A percentile compares a stretch with the other conserved stretches of the same genome.
These are phyloP conservation scores for Ariolimax columbianus DNA, from an alignment of 2,888 invertebrate genomes.

Conservation along the genomic window DNA sequence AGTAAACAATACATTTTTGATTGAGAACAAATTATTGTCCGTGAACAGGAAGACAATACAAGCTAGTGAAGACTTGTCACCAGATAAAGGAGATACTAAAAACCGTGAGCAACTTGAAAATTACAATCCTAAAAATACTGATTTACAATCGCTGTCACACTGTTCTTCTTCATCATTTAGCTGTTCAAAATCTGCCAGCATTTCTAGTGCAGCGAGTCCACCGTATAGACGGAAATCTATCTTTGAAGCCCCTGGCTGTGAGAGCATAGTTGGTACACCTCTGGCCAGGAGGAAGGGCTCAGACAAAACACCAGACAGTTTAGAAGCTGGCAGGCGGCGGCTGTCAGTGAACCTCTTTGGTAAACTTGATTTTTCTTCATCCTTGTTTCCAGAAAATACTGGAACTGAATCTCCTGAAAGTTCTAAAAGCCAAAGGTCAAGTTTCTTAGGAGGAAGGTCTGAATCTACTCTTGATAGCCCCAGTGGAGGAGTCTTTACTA, in stretches of 20 bases:
- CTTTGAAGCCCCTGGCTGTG: conserved; percentile 47
- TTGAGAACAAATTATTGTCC: not conserved
- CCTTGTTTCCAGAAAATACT: not conserved
- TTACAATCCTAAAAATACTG: not conserved
- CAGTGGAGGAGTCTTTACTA: not conserved
- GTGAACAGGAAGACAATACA: not conserved
- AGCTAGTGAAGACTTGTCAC: not conserved
- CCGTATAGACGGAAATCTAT: conserved; percentile 45
- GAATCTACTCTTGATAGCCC: not conserved
- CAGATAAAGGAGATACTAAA: not conserved
- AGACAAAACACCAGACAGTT: conserved; percentile 48
- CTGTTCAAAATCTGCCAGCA: not conserved
- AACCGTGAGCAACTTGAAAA: not conserved
- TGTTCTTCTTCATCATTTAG: not conserved
- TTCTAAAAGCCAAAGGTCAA: not conserved
- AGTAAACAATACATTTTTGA: not conserved
- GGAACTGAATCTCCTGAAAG: not conserved
- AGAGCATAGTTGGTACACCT: conserved; percentile 38
- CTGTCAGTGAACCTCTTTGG: conserved; percentile 47
- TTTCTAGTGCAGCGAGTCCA: conserved; percentile 6
- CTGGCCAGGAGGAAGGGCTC: conserved; percentile 41
- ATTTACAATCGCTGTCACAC: not conserved
- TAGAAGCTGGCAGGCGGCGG: conserved; percentile 43
- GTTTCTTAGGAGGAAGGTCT: not conserved
- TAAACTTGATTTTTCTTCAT: not conserved